phyloP scores from a whole-genome alignment of 1,140 invertebrate genomes.

The Macrocentrus cingulum region DNA sequence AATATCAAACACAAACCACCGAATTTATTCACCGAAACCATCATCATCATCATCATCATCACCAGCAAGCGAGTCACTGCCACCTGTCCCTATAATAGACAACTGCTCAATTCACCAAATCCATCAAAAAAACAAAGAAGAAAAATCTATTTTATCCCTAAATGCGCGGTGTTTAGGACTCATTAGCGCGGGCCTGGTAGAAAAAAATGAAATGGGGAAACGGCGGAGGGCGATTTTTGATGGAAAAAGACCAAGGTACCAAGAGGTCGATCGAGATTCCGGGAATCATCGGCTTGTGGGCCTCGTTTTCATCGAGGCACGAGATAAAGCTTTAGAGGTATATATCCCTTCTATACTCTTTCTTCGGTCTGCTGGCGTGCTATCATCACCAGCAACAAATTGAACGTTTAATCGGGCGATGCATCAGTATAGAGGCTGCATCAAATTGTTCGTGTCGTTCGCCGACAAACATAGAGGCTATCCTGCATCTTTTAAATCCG shows the following conservation, averaged over 20 bases:
- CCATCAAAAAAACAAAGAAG: no score
- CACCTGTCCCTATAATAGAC: no score
- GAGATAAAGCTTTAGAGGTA: constrained; percentile 12
- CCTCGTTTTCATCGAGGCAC: constrained; percentile 15
- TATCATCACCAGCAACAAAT: constrained; percentile 35
- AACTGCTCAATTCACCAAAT: no score
- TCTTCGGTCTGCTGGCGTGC: neutral
- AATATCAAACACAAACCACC: no score
- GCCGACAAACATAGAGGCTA: constrained; percentile 2
- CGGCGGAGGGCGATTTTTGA: neutral
- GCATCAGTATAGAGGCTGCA: constrained; percentile 30
- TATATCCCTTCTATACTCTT: constrained; percentile 1
- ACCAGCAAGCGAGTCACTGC: no score
- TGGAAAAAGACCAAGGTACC: neutral
- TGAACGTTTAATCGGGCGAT: constrained; percentile 44
- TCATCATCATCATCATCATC: no score
- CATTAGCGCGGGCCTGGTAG: no score
- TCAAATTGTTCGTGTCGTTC: constrained; percentile 30
- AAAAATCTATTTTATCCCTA: no score
- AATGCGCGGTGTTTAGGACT: no score
- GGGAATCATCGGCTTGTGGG: constrained; percentile 14
- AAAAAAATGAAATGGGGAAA: neutral
- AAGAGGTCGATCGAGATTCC: constrained; percentile 20
- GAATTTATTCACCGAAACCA: no score
- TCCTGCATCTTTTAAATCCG: neutral